These are phyloP conservation scores for Maylandia zebra DNA, from an alignment of 2,113 vertebrate genomes.

Conservation along the genomic window DNA sequence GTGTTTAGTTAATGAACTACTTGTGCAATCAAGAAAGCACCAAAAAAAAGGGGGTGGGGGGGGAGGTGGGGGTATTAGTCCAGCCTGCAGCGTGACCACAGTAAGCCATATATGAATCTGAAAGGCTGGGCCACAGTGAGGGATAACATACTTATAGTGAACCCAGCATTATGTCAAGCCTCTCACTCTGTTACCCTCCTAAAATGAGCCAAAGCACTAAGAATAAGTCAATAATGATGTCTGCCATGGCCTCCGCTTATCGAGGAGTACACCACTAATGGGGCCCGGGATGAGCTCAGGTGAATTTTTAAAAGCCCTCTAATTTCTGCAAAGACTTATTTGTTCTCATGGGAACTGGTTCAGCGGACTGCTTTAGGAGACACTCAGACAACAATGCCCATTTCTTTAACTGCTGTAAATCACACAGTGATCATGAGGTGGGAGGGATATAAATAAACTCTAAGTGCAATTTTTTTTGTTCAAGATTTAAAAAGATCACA, in stretches of 20 bases:
- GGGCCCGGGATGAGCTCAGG: conserved; percentile 56
- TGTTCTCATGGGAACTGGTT: conserved; percentile 33
- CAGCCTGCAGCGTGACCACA: background rate
- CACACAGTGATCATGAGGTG: background rate
- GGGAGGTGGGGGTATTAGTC: background rate
- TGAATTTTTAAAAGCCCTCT: conserved; percentile 64
- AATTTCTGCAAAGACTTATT: conserved; percentile 54
- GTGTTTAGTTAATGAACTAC: conserved; percentile 57
- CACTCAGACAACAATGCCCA: conserved; percentile 17
- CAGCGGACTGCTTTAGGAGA: conserved; percentile 15
- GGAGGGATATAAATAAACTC: background rate
- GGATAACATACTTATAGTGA: conserved; percentile 31
- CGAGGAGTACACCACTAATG: conserved; percentile 42
- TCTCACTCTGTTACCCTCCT: conserved; percentile 47
- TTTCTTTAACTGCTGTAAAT: conserved; percentile 15
- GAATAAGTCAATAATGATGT: conserved; percentile 62
- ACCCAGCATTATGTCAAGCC: conserved; percentile 20
- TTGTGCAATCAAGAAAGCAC: conserved; percentile 44
- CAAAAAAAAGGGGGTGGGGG: background rate
- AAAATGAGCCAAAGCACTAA: conserved; percentile 58
- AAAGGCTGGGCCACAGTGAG: conserved; percentile 7
- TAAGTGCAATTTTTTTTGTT: background rate
- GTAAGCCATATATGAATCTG: conserved; percentile 12
- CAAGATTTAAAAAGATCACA: conserved; percentile 39
- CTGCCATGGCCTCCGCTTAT: conserved; percentile 33